A percentile compares a stretch with the other conserved stretches of the same genome.
Evolutionary conservation across 2,113 vertebrate genomes (phyloP).

Genomic region (Psittacula cyanocephala): DNA sequence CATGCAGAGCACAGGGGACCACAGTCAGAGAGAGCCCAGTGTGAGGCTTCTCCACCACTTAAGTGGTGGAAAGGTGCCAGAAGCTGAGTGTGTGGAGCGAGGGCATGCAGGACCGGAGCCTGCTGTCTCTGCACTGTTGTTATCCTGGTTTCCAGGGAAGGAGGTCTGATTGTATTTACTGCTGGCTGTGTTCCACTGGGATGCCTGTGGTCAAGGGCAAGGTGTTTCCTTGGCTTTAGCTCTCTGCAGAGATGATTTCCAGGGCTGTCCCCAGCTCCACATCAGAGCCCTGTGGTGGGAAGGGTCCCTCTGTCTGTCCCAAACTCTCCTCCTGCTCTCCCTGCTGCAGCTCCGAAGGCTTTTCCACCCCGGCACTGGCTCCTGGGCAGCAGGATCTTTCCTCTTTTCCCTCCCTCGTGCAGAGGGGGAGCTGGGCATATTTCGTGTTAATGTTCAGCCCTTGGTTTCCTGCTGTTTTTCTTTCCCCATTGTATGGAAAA

Average conservation of each 20-base stretch:
- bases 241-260: background rate
- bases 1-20: background rate
- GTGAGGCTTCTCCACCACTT: background rate
- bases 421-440: background rate
- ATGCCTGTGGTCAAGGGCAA: background rate
- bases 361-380: background rate
- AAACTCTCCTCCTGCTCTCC: rapidly evolving
- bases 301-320: background rate
- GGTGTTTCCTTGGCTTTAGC: conserved; percentile 41
- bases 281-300: background rate
- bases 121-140: background rate
- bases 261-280: background rate
- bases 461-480: conserved; percentile 63
- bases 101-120: background rate
- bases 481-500: conserved; percentile 40
- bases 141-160: background rate
- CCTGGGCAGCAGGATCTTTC: background rate
- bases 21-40: rapidly evolving
- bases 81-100: background rate
- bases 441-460: background rate
- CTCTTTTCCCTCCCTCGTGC: background rate
- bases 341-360: background rate
- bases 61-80: background rate
- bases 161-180: background rate
- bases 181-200: background rate